These are phyloP conservation scores for Heliconius congener DNA, from an alignment of 1,140 invertebrate species.

Conservation along the genomic window DNA sequence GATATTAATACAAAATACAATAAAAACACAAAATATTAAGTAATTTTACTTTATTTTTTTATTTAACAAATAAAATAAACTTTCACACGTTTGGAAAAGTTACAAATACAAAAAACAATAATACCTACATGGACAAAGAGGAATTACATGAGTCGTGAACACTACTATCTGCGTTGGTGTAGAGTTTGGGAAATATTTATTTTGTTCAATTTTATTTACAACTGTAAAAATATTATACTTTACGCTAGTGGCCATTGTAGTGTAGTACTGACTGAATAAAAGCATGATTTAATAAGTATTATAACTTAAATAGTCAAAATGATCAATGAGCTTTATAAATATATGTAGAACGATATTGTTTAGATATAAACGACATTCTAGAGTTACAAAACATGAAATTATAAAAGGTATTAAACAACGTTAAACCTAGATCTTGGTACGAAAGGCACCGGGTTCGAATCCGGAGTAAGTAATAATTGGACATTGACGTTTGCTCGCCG, in stretches of 20 bases:
- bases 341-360: neutral
- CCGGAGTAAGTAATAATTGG: conserved; percentile 63
- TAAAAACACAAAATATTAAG: neutral
- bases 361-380: neutral
- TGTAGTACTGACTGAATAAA: neutral
- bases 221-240: neutral
- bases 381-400: conserved; percentile 1
- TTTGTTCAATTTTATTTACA: neutral
- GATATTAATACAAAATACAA: neutral
- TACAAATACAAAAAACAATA: conserved; percentile 6
- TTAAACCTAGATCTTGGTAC: conserved; percentile 70
- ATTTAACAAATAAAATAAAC: conserved; percentile 13
- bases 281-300: neutral
- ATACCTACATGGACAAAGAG: neutral
- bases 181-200: neutral
- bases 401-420: conserved; percentile 52
- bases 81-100: neutral
- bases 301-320: neutral
- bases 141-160: neutral
- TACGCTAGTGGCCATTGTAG: neutral
- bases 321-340: neutral
- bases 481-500: conserved; percentile 75
- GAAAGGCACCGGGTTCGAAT: conserved; percentile 70
- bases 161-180: neutral
- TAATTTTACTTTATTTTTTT: conserved; percentile 10